These are phyloP conservation scores for Hephaestus fuliginosus DNA, from an alignment of 2,797 vertebrate species.

Conservation along the genomic window DNA sequence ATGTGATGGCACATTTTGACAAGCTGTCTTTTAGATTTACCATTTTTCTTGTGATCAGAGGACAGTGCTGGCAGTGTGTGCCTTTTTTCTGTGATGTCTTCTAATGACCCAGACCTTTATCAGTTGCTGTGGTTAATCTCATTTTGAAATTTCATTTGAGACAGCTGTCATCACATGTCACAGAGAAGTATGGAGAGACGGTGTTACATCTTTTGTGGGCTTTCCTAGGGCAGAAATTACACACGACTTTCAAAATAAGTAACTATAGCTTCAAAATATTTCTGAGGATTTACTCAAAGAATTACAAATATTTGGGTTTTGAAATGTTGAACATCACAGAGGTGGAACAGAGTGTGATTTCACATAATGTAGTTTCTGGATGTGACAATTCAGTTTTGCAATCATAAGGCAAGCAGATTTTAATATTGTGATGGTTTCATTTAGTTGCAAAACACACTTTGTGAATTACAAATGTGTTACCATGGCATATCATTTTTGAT, in stretches of 20 bases:
- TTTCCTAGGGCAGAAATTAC: not conserved
- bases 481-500: not conserved
- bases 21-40: constrained; percentile 65
- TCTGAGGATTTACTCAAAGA: not conserved
- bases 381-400: not conserved
- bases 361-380: not conserved
- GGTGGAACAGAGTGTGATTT: not conserved
- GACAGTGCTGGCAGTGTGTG: constrained; percentile 30
- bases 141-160: constrained; percentile 16
- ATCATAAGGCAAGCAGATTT: not conserved
- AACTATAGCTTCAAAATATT: not conserved
- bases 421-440: not conserved
- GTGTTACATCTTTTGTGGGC: not conserved
- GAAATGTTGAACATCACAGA: not conserved
- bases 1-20: constrained; percentile 59
- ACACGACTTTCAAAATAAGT: not conserved
- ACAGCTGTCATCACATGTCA: constrained; percentile 20
- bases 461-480: not conserved
- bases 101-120: constrained; percentile 42
- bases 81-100: constrained; percentile 32
- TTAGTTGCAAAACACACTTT: not conserved
- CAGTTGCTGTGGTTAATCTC: constrained; percentile 17
- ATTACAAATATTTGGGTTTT: constrained; percentile 19
- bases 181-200: not conserved
- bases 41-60: constrained; percentile 37